phyloP scores from a whole-genome alignment of 30 jellyfish, hydroid and myxozoan genomes.

The Phacellophora camtschatica region DNA sequence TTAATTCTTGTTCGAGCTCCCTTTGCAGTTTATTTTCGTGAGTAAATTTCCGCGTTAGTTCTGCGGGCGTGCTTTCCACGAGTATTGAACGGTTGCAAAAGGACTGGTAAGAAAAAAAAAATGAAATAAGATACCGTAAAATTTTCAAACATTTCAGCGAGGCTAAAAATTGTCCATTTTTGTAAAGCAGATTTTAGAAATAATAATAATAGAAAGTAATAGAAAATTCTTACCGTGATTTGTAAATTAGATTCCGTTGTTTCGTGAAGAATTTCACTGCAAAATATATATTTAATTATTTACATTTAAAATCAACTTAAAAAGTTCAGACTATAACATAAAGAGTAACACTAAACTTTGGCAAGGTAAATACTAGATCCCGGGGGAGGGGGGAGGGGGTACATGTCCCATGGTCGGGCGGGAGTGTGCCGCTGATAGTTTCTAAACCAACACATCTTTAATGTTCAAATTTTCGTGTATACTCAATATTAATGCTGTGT shows the following conservation, averaged over 20 bases:
- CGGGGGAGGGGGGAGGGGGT: too few species aligned
- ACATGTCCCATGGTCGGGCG: too few species aligned
- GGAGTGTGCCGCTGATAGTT: too few species aligned
- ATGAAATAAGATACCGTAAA: not conserved
- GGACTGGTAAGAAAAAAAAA: constrained; percentile 41
- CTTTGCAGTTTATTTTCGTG: constrained; percentile 38
- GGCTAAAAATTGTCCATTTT: not conserved
- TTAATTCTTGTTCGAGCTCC: constrained; percentile 30
- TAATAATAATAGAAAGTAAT: not conserved
- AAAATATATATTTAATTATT: not conserved
- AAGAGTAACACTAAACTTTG: too few species aligned
- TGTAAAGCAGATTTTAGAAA: not conserved
- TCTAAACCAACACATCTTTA: too few species aligned
- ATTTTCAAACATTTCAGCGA: not conserved
- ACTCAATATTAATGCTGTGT: too few species aligned
- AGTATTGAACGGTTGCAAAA: constrained; percentile 60
- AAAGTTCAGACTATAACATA: too few species aligned
- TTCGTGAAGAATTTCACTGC: constrained; percentile 50
- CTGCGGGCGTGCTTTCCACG: constrained; percentile 70
- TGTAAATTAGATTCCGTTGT: constrained; percentile 24
- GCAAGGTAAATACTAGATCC: too few species aligned
- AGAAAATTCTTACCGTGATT: constrained; percentile 43
- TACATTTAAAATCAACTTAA: too few species aligned
- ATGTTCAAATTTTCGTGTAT: too few species aligned
- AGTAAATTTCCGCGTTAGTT: constrained; percentile 14